A percentile compares a stretch with the other conserved stretches of the same genome.
Conservation (phyloP, 2,797 vertebrate species). For the Chaunax sp. region DNA sequence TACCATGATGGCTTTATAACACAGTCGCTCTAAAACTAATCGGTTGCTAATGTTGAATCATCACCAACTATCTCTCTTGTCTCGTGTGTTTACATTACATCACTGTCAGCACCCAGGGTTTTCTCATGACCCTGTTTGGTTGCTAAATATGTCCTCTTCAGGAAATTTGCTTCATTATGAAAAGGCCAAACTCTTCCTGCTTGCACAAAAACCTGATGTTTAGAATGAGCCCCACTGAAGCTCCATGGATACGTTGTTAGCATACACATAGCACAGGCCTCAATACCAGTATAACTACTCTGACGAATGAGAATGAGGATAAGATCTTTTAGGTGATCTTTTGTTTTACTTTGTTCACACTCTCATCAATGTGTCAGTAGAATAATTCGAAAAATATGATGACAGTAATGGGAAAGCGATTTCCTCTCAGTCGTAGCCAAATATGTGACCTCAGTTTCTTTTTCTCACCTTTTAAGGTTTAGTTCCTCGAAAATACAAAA, state of each 20-base stretch:
- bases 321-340: too few relatives aligned
- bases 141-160: not conserved
- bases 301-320: too few relatives aligned
- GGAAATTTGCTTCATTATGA: not conserved
- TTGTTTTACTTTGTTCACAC: too few relatives aligned
- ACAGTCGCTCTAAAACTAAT: not conserved
- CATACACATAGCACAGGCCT: too few relatives aligned
- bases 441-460: conserved; percentile 32
- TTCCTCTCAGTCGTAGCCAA: not conserved
- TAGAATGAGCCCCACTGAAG: not conserved
- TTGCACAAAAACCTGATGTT: not conserved
- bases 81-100: not conserved
- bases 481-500: conserved; percentile 37
- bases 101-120: not conserved
- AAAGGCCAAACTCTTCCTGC: not conserved
- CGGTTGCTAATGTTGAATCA: not conserved
- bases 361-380: too few relatives aligned
- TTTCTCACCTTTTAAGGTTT: too few relatives aligned
- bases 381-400: not conserved
- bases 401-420: conserved; percentile 39
- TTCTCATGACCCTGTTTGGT: conserved; percentile 5
- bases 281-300: too few relatives aligned
- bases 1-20: not conserved
- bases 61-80: not conserved
- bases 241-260: not conserved